A percentile compares a stretch with the other conserved stretches of the same genome.
Conservation (phyloP, 2,797 vertebrate genomes). For the Peromyscus nudipes region DNA sequence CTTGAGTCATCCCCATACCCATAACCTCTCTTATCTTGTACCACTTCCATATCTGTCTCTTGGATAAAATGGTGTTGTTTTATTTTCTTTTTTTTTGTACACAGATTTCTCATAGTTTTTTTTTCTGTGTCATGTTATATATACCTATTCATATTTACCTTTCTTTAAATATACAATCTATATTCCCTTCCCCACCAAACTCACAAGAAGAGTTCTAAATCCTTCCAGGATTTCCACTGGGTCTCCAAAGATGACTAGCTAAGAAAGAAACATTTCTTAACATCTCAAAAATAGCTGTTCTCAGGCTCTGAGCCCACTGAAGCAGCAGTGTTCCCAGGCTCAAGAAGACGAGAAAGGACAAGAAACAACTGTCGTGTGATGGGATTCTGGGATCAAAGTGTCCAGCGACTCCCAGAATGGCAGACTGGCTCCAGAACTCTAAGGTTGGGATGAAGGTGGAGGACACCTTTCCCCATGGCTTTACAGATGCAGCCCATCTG, state of each 20-base stretch:
- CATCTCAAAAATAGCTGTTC: slow-evolving; percentile 38
- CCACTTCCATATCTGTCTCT: background rate
- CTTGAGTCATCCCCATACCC: background rate
- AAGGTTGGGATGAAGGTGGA: background rate
- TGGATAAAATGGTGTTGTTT: background rate
- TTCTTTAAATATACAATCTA: slow-evolving; percentile 87
- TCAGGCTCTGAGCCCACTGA: slow-evolving; percentile 37
- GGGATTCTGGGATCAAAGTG: slow-evolving; percentile 3
- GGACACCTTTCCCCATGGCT: slow-evolving; percentile 37
- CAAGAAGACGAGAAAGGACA: slow-evolving; percentile 7
- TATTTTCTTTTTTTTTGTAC: slow-evolving; percentile 60
- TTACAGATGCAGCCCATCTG: slow-evolving; percentile 36
- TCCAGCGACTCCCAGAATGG: slow-evolving; percentile 38
- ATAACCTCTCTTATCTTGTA: background rate
- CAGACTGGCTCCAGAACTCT: slow-evolving; percentile 42
- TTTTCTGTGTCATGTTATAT: slow-evolving; percentile 86
- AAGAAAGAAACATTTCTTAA: slow-evolving; percentile 57
- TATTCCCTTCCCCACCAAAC: slow-evolving; percentile 85
- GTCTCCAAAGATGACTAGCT: slow-evolving; percentile 55
- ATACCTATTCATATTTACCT: slow-evolving; percentile 82
- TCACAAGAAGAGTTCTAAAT: slow-evolving; percentile 84
- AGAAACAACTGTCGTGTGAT: slow-evolving; percentile 37
- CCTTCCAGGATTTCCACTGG: slow-evolving; percentile 51
- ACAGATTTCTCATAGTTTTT: slow-evolving; percentile 83
- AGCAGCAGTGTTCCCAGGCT: slow-evolving; percentile 63